Evolutionary conservation across 2,888 invertebrate species (phyloP), one percentile per base, ranked within the genome.

Genomic region (Tetropium fuscum): DNA sequence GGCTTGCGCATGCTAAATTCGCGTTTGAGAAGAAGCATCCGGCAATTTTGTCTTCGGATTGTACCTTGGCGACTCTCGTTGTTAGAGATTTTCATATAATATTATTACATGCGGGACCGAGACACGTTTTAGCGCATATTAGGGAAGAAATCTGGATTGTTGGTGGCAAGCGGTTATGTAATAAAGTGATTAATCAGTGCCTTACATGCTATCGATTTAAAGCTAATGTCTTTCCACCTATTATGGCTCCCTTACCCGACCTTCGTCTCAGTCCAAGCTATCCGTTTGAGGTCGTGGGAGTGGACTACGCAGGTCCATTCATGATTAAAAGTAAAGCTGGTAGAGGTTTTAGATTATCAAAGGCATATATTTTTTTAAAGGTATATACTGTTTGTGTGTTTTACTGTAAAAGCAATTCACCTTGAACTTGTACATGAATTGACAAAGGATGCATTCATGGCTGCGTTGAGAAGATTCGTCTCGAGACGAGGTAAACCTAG

Each of bases 331-430:
- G 64, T 41, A 58, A 47, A 34, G 49, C 57, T 19, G 58, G 65
- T 19, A 34, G 66, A 3, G 60, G 63, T 43, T 49, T 44, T 3
- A 63, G 55, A 49, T 49, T 34, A 19, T 19, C 43, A 5, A 64
- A 69, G 18, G 27, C 55, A 8, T 70, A 68, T 36, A 49, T 70
- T 13, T 32, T 47, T 25, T n/a, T n/a, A n/a, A n/a, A n/a, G n/a
- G n/a, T n/a, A n/a, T n/a, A n/a, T n/a, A n/a, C 43, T 68, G 25
- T 71, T 70, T 43, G 45, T 70, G 36, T 70, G 69, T 43, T 53
- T 66, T 18, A 15, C 44, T 4, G 66, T 68, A 0, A 68, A 68
- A 32, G 69, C 69, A 2, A 40, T 69, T 40, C 67, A 72, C 30
- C 44, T 66, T 11, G 68, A 70, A 45, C 36, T 68, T 10, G 68